Conservation (phyloP, 1,140 invertebrate species). For the Meloidogyne exigua region DNA sequence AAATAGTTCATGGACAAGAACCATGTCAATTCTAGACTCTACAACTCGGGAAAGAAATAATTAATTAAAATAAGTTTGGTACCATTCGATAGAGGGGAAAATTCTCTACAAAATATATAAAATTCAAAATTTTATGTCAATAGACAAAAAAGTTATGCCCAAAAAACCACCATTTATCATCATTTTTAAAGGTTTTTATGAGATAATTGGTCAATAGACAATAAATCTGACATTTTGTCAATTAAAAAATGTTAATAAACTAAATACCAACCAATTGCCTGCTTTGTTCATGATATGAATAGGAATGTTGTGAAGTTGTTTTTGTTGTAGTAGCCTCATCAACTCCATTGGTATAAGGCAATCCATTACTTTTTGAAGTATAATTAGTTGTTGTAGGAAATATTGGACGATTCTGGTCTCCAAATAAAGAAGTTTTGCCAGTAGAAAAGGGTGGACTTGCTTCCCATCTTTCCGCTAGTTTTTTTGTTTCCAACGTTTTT, state of each 20-base stretch:
- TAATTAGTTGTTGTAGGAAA: background rate
- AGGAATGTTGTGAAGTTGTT: constrained; percentile 40
- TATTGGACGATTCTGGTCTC: constrained; percentile 5
- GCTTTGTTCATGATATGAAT: constrained; percentile 46
- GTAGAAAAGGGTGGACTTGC: constrained; percentile 3
- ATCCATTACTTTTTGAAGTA: constrained; percentile 13
- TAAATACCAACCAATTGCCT: constrained; percentile 34
- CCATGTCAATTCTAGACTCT: too few relatives aligned
- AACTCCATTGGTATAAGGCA: constrained; percentile 42
- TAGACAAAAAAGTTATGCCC: too few relatives aligned
- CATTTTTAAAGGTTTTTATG: too few relatives aligned
- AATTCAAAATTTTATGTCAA: too few relatives aligned
- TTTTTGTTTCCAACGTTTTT: constrained; percentile 48
- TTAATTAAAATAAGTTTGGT: too few relatives aligned
- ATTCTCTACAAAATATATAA: too few relatives aligned
- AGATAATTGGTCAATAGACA: too few relatives aligned
- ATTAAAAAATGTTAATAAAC: background rate
- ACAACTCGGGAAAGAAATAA: too few relatives aligned
- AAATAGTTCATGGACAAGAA: background rate
- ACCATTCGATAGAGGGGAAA: too few relatives aligned
- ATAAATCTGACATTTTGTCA: too few relatives aligned
- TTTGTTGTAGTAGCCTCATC: constrained; percentile 5
- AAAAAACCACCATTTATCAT: too few relatives aligned
- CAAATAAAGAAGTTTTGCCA: background rate
- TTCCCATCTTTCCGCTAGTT: constrained; percentile 48